A percentile compares a stretch with the other conserved stretches of the same genome.
These are phyloP conservation scores for Cyprinus carpio DNA, from an alignment of 2,113 vertebrate genomes.

Conservation along the genomic window DNA sequence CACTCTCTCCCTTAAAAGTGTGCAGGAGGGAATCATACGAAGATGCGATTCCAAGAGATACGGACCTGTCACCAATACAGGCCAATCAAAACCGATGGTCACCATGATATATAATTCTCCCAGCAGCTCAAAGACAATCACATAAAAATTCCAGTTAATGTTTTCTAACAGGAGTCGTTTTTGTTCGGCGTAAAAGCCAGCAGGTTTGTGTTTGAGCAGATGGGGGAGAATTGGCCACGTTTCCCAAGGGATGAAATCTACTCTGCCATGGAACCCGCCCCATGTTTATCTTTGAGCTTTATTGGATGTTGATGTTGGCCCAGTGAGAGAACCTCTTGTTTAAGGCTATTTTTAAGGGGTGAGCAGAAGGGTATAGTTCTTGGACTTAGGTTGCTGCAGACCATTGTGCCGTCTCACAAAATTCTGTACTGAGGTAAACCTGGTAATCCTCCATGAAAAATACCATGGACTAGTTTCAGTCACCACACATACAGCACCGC, in stretches of 20 bases:
- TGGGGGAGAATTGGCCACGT: constrained; percentile 73
- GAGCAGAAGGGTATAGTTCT: constrained; percentile 51
- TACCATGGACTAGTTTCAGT: constrained; percentile 19
- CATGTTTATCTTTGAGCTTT: constrained; percentile 79
- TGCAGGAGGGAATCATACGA: constrained; percentile 5
- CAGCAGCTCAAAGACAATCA: constrained; percentile 56
- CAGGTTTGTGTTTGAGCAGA: constrained; percentile 78
- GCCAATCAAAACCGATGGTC: constrained; percentile 35
- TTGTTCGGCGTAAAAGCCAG: constrained; percentile 68
- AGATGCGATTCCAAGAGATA: constrained; percentile 14
- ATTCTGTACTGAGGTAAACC: constrained; percentile 50
- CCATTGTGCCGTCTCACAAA: constrained; percentile 50
- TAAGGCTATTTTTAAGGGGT: constrained; percentile 71
- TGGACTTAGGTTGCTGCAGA: constrained; percentile 49
- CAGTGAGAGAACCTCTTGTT: constrained; percentile 73
- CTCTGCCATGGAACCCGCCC: constrained; percentile 72
- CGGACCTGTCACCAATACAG: constrained; percentile 16
- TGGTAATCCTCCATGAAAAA: constrained; percentile 38
- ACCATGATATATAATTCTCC: constrained; percentile 28
- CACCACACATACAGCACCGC: constrained; percentile 7
- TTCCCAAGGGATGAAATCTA: constrained; percentile 76
- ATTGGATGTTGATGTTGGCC: constrained; percentile 80
- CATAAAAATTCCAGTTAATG: constrained; percentile 54
- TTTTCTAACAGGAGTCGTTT: constrained; percentile 61
- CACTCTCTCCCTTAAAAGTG: constrained; percentile 27